Conservation (phyloP, 2,797 vertebrate genomes). For the Lepidocolaptes lacrymiger region DNA sequence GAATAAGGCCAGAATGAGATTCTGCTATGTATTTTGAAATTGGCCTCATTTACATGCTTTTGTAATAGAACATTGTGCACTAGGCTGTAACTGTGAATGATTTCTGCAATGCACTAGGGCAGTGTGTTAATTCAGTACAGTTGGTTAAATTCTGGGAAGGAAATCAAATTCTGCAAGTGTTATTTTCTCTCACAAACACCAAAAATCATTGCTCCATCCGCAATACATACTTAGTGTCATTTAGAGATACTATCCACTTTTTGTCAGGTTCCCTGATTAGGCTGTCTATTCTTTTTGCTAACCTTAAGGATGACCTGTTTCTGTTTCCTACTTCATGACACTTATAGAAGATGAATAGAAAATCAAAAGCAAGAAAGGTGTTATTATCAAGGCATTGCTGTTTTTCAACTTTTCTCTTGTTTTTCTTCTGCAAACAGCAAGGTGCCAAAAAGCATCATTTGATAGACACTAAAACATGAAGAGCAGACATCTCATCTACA, state of each 20-base stretch:
- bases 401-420: slow-evolving; percentile 18
- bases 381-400: not conserved
- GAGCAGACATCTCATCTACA: slow-evolving; percentile 15
- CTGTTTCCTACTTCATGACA: slow-evolving; percentile 34
- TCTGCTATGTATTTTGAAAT: slow-evolving; percentile 42
- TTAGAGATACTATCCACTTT: slow-evolving; percentile 45
- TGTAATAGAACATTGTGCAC: slow-evolving; percentile 24
- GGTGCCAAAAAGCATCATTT: slow-evolving; percentile 17
- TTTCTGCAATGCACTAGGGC: slow-evolving; percentile 44
- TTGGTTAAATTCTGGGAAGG: slow-evolving; percentile 64
- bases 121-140: slow-evolving; percentile 49
- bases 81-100: slow-evolving; percentile 41
- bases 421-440: not conserved
- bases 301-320: slow-evolving; percentile 41
- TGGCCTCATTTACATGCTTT: slow-evolving; percentile 44
- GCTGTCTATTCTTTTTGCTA: slow-evolving; percentile 49
- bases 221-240: not conserved
- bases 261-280: slow-evolving; percentile 22
- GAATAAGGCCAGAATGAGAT: slow-evolving; percentile 20
- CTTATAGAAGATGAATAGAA: slow-evolving; percentile 9
- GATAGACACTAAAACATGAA: not conserved
- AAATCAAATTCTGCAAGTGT: slow-evolving; percentile 57
- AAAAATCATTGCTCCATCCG: not conserved
- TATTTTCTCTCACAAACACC: slow-evolving; percentile 28
- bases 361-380: slow-evolving; percentile 58